These are phyloP conservation scores for Desmophyllum pertusum DNA, from an alignment of 92 coral and sea anemone species.

Conservation along the genomic window DNA sequence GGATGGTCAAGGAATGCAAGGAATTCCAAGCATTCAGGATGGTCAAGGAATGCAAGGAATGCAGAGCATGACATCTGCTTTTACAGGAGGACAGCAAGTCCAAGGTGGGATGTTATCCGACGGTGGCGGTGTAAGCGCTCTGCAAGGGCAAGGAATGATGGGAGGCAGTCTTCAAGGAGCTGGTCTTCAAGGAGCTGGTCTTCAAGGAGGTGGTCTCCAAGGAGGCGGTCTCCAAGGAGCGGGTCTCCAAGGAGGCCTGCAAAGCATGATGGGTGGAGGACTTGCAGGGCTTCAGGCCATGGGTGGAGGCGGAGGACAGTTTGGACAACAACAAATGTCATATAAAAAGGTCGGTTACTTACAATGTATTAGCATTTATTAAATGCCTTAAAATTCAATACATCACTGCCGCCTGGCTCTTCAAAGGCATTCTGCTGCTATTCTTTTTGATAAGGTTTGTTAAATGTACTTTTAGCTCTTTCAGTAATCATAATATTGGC, in stretches of 20 bases:
- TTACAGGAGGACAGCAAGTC: conserved; percentile 37
- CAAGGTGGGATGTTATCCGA: conserved; percentile 43
- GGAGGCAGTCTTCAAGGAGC: conserved; percentile 13
- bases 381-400: neutral
- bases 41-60: conserved; percentile 37
- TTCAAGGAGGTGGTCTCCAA: conserved; percentile 33
- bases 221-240: conserved; percentile 16
- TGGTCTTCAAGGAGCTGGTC: conserved; percentile 11
- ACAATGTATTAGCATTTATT: too few relatives aligned
- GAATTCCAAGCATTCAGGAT: conserved; percentile 25
- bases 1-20: conserved; percentile 30
- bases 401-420: neutral
- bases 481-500: neutral
- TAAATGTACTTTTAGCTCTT: neutral
- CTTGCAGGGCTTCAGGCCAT: conserved; percentile 43
- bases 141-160: conserved; percentile 47
- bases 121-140: conserved; percentile 22
- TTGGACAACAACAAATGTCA: conserved; percentile 59
- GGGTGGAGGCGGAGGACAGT: conserved; percentile 57
- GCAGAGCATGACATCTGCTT: conserved; percentile 40
- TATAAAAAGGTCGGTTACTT: conserved; percentile 51
- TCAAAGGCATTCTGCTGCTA: neutral
- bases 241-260: conserved; percentile 39
- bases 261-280: conserved; percentile 46
- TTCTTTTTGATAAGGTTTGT: neutral